Conservation (phyloP, 1,140 invertebrate species). For the Wiebesia pumilae region DNA sequence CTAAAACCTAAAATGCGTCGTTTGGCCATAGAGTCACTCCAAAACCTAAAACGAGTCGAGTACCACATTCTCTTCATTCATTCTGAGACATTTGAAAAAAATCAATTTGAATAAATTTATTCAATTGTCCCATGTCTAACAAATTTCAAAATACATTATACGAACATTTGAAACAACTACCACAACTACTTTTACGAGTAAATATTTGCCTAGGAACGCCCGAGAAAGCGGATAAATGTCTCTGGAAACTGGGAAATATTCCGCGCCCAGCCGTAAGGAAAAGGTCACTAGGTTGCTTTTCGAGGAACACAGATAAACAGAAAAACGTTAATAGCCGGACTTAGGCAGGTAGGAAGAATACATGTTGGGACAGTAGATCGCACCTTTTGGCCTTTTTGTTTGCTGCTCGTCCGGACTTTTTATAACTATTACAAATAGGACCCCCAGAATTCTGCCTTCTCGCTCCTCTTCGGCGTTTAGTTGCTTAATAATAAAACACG, state of each 20-base stretch:
- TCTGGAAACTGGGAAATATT: conserved; percentile 10
- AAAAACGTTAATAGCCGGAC: conserved; percentile 40
- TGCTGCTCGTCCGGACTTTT: background rate
- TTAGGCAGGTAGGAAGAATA: conserved; percentile 15
- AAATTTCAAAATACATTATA: background rate
- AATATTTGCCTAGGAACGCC: background rate
- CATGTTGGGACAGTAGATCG: conserved; percentile 13
- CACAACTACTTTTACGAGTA: conserved; percentile 13
- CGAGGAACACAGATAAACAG: conserved; percentile 35
- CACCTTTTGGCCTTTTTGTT: conserved; percentile 22
- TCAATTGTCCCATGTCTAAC: background rate
- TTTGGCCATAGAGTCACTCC: no score
- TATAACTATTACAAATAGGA: conserved; percentile 5
- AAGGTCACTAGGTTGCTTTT: background rate
- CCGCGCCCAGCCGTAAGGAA: background rate
- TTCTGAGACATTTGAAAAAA: background rate
- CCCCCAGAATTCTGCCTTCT: background rate
- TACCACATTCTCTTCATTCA: background rate
- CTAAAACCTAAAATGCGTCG: background rate
- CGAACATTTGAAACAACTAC: background rate
- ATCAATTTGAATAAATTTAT: background rate
- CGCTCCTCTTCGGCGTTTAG: background rate
- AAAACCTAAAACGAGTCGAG: no score
- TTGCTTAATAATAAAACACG: background rate
- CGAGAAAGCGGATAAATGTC: background rate